Conservation (phyloP, 2,797 vertebrate genomes). For the Acanthornis magna region DNA sequence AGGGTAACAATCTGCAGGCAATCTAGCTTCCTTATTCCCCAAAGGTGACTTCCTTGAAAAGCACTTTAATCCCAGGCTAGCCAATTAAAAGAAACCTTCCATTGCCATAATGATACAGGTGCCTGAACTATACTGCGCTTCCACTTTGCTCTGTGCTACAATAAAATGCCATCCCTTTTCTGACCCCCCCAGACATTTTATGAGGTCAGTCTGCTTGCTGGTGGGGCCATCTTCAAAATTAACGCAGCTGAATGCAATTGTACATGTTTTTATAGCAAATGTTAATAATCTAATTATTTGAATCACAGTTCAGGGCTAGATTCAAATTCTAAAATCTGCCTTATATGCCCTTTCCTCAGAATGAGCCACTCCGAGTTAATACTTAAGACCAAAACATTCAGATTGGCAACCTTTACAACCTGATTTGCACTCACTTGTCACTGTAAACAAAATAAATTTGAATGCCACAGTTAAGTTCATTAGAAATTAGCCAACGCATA, state of each 20-base stretch:
- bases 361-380: neutral
- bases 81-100: neutral
- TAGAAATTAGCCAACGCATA: neutral
- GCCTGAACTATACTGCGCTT: neutral
- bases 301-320: neutral
- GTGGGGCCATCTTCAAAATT: neutral
- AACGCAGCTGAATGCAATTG: neutral
- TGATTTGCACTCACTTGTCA: neutral
- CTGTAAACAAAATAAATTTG: neutral
- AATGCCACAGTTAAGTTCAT: neutral
- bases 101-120: neutral
- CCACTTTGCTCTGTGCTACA: neutral
- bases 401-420: neutral
- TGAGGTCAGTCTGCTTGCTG: neutral
- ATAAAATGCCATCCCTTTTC: neutral
- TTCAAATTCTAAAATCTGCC: neutral
- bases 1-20: neutral
- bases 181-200: neutral
- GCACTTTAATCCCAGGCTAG: neutral
- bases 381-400: neutral
- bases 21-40: neutral
- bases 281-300: slow-evolving; percentile 19
- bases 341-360: neutral
- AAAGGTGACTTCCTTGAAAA: neutral
- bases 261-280: neutral